Conservation (phyloP, 2,888 invertebrate species). For the Crocallis elinguaria region DNA sequence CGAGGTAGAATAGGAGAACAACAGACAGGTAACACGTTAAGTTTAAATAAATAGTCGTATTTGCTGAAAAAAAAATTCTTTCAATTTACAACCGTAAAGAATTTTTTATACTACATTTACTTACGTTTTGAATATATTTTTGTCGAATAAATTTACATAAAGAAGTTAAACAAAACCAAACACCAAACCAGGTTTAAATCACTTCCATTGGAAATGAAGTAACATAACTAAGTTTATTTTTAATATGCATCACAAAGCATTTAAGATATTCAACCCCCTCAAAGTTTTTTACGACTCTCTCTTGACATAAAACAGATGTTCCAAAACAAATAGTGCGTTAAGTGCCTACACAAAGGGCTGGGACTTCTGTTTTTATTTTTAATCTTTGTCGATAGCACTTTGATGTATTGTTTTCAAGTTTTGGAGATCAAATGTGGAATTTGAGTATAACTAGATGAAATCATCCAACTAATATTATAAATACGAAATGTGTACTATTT, state of each 20-base stretch:
- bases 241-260: conserved; percentile 57
- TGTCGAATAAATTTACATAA: no score
- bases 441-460: not conserved
- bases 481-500: no score
- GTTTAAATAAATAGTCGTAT: no score
- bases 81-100: no score
- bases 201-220: not conserved
- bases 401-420: conserved; percentile 2
- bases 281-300: conserved; percentile 66
- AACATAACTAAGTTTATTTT: conserved; percentile 41
- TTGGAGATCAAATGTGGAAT: not conserved
- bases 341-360: conserved; percentile 35
- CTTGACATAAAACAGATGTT: conserved; percentile 72
- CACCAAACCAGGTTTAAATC: not conserved
- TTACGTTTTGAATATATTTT: no score
- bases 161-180: not conserved
- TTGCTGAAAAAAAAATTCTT: no score
- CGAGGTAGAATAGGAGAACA: no score
- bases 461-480: no score
- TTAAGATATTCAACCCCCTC: conserved; percentile 57
- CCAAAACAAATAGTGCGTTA: conserved; percentile 64
- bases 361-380: conserved; percentile 24
- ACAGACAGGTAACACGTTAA: no score
- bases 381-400: conserved; percentile 23
- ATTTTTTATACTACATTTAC: no score